Percentiles rank a stretch among this genome's conserved stretches.
Conservation (phyloP, 2,888 invertebrate genomes). For the Mechanitis messenoides region DNA sequence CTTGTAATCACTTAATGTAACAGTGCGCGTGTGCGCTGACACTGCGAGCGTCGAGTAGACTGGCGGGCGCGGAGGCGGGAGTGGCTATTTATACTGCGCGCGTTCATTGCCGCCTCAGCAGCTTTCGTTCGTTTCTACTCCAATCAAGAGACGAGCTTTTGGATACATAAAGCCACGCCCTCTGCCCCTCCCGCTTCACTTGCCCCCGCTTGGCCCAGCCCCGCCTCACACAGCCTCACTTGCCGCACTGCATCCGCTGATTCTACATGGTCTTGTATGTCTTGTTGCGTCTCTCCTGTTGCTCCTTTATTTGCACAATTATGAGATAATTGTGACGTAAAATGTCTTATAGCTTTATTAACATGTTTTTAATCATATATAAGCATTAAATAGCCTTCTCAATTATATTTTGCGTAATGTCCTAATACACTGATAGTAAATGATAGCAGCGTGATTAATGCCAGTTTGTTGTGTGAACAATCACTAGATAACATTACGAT, state of each 20-base stretch:
- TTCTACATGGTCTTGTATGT: constrained; percentile 26
- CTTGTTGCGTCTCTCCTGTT: constrained; percentile 34
- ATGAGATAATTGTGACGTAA: constrained; percentile 43
- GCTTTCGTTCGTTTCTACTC: constrained; percentile 40
- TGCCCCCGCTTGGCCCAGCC: constrained; percentile 22
- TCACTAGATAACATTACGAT: no score
- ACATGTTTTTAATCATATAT: constrained; percentile 11
- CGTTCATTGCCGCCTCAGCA: constrained; percentile 48
- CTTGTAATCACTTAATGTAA: constrained; percentile 41
- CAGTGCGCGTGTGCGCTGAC: constrained; percentile 49
- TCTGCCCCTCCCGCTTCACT: constrained; percentile 39
- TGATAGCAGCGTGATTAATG: constrained; percentile 12
- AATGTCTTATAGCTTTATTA: constrained; percentile 38
- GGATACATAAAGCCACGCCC: constrained; percentile 58
- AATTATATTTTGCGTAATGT: neutral
- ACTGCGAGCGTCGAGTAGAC: constrained; percentile 61
- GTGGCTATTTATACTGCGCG: constrained; percentile 52
- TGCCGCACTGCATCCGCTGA: constrained; percentile 30
- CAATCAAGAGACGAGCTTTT: constrained; percentile 59
- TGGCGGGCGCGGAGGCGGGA: constrained; percentile 67
- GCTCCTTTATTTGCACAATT: constrained; percentile 42
- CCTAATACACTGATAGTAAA: constrained; percentile 4
- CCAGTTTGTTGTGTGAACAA: neutral
- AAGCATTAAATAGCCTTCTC: constrained; percentile 6
- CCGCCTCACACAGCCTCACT: constrained; percentile 24